Evolutionary conservation across 2,888 invertebrate species (phyloP).

Genomic region (Pristionchus maxplancki): DNA sequence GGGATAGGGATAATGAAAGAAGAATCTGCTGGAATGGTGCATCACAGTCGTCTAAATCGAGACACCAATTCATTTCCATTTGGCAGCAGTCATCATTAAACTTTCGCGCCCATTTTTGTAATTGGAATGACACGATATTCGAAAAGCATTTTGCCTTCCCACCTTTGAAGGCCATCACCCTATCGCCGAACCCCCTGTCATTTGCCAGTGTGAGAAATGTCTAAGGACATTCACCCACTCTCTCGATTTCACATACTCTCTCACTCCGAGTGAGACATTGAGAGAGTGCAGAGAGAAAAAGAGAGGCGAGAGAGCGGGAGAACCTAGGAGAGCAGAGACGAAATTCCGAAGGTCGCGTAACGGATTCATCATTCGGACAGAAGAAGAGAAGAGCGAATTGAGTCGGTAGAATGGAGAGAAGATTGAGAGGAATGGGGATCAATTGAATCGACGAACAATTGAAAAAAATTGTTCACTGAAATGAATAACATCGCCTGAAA

Average conservation of each 20-base stretch:
- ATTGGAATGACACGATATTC: not conserved
- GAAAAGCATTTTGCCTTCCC: not conserved
- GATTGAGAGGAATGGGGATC: not conserved
- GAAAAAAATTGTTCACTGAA: too few species aligned
- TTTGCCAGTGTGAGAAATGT: conserved; percentile 17
- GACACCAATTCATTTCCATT: too few species aligned
- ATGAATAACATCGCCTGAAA: not conserved
- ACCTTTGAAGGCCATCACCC: not conserved
- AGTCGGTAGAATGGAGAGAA: not conserved
- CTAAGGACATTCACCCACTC: conserved; percentile 33
- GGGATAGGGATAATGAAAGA: too few species aligned
- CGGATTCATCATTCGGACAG: conserved; percentile 26
- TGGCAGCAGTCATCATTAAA: too few species aligned
- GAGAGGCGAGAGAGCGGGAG: not conserved
- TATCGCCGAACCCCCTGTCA: conserved; percentile 8
- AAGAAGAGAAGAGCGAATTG: not conserved
- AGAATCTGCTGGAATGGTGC: too few species aligned
- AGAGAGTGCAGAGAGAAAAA: conserved; percentile 28
- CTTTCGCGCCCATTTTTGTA: not conserved
- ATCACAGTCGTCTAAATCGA: too few species aligned
- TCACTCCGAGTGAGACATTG: not conserved
- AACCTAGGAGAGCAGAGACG: not conserved
- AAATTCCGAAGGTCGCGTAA: conserved; percentile 41
- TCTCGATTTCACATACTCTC: conserved; percentile 11
- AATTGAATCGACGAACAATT: too few species aligned